Evolutionary conservation across 2,888 invertebrate genomes (phyloP).

Genomic region (Drosophila incognita): DNA sequence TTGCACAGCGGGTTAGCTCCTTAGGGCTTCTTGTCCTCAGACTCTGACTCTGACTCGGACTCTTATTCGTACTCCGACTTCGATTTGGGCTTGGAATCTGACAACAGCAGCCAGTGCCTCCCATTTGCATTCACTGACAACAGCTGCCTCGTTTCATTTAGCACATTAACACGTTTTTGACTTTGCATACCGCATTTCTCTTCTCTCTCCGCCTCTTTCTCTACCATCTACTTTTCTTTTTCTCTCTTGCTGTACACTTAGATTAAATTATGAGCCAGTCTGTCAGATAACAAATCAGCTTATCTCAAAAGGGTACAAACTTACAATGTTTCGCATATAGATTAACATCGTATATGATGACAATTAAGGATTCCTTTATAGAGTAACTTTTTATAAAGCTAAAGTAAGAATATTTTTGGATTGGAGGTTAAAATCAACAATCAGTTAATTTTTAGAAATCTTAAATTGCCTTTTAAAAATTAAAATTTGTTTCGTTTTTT

Average conservation of each 20-base stretch:
- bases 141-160: conserved; percentile 65
- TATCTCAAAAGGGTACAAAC: background rate
- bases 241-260: background rate
- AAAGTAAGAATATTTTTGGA: background rate
- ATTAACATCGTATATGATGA: background rate
- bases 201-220: background rate
- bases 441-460: background rate
- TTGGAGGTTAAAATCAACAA: background rate
- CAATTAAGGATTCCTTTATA: background rate
- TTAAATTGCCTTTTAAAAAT: background rate
- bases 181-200: conserved; percentile 36
- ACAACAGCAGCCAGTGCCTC: conserved; percentile 21
- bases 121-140: conserved; percentile 49
- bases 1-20: conserved; percentile 81
- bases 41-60: conserved; percentile 1
- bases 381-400: background rate
- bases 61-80: background rate
- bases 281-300: background rate
- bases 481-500: background rate
- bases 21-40: conserved; percentile 51
- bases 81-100: conserved; percentile 7
- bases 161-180: conserved; percentile 76
- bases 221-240: background rate
- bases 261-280: background rate
- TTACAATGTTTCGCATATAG: background rate